Conservation (phyloP, 2,888 invertebrate genomes). For the Luperina testacea region DNA sequence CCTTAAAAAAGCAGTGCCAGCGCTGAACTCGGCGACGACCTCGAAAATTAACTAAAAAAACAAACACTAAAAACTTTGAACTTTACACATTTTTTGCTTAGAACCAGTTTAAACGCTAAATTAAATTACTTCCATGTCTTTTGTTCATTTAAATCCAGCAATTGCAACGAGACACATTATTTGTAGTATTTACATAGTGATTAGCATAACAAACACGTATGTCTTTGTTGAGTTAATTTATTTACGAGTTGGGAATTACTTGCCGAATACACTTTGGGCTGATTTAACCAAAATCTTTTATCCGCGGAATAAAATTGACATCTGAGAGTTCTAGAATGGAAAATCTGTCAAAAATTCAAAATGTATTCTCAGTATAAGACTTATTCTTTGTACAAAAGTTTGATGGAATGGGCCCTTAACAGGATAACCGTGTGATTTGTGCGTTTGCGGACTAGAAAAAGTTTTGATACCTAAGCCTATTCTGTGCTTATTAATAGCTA, state of each 20-base stretch:
- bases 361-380: too few relatives aligned
- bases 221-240: slow-evolving; percentile 44
- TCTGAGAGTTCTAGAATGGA: too few relatives aligned
- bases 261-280: slow-evolving; percentile 11
- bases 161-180: slow-evolving; percentile 50
- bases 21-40: slow-evolving; percentile 78
- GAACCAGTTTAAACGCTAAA: slow-evolving; percentile 74
- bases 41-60: slow-evolving; percentile 80
- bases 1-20: slow-evolving; percentile 71
- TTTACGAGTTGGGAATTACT: slow-evolving; percentile 33
- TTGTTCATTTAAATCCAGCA: slow-evolving; percentile 69
- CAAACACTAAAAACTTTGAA: slow-evolving; percentile 80
- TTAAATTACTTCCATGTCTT: slow-evolving; percentile 73
- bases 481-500: not conserved
- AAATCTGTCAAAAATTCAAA: too few relatives aligned
- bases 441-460: slow-evolving; percentile 8
- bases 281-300: too few relatives aligned
- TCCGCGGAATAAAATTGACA: too few relatives aligned
- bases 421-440: slow-evolving; percentile 1
- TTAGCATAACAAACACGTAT: slow-evolving; percentile 58
- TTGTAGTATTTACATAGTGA: slow-evolving; percentile 47
- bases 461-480: not conserved
- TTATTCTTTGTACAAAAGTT: too few relatives aligned
- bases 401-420: not conserved
- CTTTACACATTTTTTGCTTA: slow-evolving; percentile 79